A percentile compares a stretch with the other conserved stretches of the same genome.
phyloP scores from a whole-genome alignment of 2,113 vertebrate species.

The Lepisosteus oculatus region DNA sequence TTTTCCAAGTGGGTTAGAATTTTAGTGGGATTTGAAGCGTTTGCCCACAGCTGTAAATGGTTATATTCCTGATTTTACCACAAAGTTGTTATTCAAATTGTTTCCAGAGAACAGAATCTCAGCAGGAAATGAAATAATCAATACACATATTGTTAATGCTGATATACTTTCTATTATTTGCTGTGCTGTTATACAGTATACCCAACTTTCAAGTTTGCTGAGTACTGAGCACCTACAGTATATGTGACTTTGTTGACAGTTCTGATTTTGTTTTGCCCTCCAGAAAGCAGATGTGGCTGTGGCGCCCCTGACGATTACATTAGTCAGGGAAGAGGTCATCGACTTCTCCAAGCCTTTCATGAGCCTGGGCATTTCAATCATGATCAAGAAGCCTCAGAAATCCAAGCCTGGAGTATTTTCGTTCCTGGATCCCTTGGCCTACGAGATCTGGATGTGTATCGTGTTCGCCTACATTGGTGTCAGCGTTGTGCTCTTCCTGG shows the following conservation, averaged over 20 bases:
- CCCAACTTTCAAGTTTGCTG: too few relatives aligned
- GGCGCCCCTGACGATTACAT: conserved; percentile 93
- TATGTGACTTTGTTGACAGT: background rate
- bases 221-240: too few relatives aligned
- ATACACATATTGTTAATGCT: too few relatives aligned
- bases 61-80: too few relatives aligned
- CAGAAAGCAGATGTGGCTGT: conserved; percentile 96
- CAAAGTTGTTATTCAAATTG: too few relatives aligned
- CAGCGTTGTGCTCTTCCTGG: conserved; percentile 95
- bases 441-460: conserved; percentile 99
- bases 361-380: conserved; percentile 97
- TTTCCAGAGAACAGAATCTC: too few relatives aligned
- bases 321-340: conserved; percentile 96
- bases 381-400: conserved; percentile 98
- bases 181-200: too few relatives aligned
- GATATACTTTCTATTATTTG: too few relatives aligned
- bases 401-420: conserved; percentile 98
- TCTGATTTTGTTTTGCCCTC: conserved; percentile 1
- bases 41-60: too few relatives aligned
- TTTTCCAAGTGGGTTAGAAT: too few relatives aligned
- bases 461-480: conserved; percentile 98
- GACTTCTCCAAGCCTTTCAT: conserved; percentile 99
- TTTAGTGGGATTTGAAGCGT: too few relatives aligned
- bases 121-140: too few relatives aligned
- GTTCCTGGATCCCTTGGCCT: conserved; percentile 95